Percentiles rank a stretch among this genome's conserved stretches.
Evolutionary conservation across 2,113 vertebrate genomes (phyloP).

Genomic region (Limanda limanda): DNA sequence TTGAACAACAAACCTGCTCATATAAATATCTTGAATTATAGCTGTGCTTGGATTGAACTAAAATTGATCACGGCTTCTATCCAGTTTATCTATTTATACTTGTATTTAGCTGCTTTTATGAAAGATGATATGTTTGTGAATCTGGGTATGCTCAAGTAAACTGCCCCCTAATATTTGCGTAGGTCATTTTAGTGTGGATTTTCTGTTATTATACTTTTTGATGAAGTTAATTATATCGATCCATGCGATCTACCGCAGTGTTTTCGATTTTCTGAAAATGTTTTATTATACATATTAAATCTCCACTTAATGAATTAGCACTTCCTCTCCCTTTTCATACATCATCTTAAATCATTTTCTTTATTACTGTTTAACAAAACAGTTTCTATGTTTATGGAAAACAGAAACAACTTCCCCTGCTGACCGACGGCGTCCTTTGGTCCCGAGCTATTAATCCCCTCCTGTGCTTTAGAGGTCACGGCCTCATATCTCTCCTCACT

Average conservation of each 20-base stretch:
- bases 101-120: too few species aligned
- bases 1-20: neutral
- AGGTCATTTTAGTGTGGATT: too few species aligned
- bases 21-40: neutral
- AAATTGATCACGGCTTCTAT: too few species aligned
- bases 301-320: neutral
- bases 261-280: neutral
- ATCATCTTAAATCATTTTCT: neutral
- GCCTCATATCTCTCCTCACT: conserved; percentile 30
- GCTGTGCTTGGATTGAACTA: neutral
- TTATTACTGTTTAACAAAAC: neutral
- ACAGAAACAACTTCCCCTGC: conserved; percentile 17
- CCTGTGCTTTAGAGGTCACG: conserved; percentile 11
- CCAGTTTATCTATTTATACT: too few species aligned
- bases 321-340: neutral
- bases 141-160: too few species aligned
- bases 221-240: neutral
- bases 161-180: too few species aligned
- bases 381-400: conserved; percentile 5
- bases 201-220: too few species aligned
- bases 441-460: conserved; percentile 45
- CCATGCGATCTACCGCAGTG: neutral
- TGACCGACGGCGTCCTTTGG: conserved; percentile 27
- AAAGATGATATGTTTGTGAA: too few species aligned
- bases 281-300: neutral